Conservation (phyloP, 2,113 vertebrate genomes). For the Marmota flaviventris region DNA sequence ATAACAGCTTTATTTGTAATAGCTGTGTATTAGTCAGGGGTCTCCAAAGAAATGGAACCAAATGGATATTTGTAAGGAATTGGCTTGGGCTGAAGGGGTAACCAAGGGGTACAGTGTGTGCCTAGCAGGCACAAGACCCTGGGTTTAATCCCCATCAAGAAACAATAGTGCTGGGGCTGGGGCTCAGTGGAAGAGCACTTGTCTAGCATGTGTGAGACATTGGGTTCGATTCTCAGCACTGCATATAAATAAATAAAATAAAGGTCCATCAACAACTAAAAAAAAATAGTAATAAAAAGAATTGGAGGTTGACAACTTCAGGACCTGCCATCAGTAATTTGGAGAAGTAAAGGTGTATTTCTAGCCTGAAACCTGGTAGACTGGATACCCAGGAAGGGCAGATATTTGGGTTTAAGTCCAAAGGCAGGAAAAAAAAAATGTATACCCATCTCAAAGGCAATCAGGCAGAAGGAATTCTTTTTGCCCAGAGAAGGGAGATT, state of each 20-base stretch:
- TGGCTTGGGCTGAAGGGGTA: neutral
- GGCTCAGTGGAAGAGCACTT: no score
- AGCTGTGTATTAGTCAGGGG: neutral
- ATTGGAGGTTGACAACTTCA: neutral
- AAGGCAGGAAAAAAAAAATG: neutral
- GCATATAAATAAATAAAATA: no score
- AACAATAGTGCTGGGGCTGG: neutral
- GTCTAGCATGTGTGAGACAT: no score
- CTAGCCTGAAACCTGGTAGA: neutral
- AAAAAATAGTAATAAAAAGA: neutral
- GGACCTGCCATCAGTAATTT: neutral
- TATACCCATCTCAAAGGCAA: neutral
- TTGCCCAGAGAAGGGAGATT: neutral
- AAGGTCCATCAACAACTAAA: no score
- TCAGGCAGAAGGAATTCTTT: neutral
- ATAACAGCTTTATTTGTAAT: neutral
- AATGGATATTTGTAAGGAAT: neutral
- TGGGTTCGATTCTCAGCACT: no score
- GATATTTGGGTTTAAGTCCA: neutral
- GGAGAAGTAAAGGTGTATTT: neutral
- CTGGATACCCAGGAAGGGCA: neutral
- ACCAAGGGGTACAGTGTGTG: no score
- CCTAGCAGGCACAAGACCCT: no score
- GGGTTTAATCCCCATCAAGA: neutral
- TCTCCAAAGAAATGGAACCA: neutral